Conservation (phyloP, 2,888 invertebrate genomes). For the Octonoba sinensis region DNA sequence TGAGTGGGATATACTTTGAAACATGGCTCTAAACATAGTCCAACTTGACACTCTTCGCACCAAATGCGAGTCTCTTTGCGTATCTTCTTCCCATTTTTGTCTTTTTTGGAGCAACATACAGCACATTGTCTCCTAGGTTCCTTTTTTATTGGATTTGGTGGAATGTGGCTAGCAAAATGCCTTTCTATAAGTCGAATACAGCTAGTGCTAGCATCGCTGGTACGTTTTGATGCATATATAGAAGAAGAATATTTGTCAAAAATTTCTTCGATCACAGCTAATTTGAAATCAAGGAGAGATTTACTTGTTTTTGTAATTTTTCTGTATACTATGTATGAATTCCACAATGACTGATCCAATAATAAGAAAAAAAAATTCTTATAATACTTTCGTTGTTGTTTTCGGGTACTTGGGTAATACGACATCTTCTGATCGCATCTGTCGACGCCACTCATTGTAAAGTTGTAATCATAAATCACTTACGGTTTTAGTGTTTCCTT, state of each 20-base stretch:
- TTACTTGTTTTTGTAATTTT: slow-evolving; percentile 4
- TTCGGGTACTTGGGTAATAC: too few relatives aligned
- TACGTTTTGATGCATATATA: slow-evolving; percentile 23
- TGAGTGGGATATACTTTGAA: too few relatives aligned
- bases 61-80: slow-evolving; percentile 17
- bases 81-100: slow-evolving; percentile 3
- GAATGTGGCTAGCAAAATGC: slow-evolving; percentile 24
- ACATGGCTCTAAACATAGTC: slow-evolving; percentile 12
- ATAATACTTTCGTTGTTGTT: too few relatives aligned
- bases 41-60: slow-evolving; percentile 4
- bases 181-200: slow-evolving; percentile 20
- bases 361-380: too few relatives aligned
- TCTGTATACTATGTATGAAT: background rate
- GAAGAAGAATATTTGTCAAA: slow-evolving; percentile 16
- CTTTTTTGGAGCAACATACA: slow-evolving; percentile 1
- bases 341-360: too few relatives aligned
- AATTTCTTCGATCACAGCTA: slow-evolving; percentile 18
- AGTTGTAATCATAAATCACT: slow-evolving; percentile 29
- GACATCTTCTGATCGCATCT: slow-evolving; percentile 7
- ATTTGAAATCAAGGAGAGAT: slow-evolving; percentile 10
- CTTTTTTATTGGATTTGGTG: too few relatives aligned
- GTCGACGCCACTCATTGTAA: slow-evolving; percentile 2
- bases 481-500: slow-evolving; percentile 26
- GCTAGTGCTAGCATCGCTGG: slow-evolving; percentile 1
- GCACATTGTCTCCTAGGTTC: too few relatives aligned